Conservation (phyloP, 2,797 vertebrate species). For the Tiaroga cobitis region DNA sequence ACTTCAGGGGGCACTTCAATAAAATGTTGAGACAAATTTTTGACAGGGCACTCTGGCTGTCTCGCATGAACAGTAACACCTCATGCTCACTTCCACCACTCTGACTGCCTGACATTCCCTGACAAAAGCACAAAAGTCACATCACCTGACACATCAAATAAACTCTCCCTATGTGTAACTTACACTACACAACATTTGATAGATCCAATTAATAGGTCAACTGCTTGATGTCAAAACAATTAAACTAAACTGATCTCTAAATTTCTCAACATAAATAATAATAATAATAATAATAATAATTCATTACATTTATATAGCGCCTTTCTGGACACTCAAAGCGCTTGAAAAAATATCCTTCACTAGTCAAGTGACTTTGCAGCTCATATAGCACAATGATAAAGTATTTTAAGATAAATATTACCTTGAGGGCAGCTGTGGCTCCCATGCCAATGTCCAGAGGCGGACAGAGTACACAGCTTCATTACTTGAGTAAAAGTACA, state of each 20-base stretch:
- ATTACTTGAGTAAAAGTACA: no score
- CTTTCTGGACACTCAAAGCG: no score
- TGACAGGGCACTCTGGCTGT: constrained; percentile 42
- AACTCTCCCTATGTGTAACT: constrained; percentile 12
- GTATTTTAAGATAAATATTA: constrained; percentile 28
- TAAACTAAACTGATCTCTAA: constrained; percentile 31
- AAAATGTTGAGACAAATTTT: constrained; percentile 47
- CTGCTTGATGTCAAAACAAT: constrained; percentile 37
- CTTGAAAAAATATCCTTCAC: no score
- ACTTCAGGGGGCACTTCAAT: constrained; percentile 49
- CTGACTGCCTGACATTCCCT: constrained; percentile 38
- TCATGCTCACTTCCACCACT: constrained; percentile 33
- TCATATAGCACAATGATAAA: constrained; percentile 23
- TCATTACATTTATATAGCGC: no score
- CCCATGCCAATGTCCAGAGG: constrained; percentile 54
- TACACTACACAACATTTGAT: constrained; percentile 21
- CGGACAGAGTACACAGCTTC: no score
- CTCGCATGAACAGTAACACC: constrained; percentile 44
- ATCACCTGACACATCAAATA: constrained; percentile 24
- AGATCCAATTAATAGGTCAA: constrained; percentile 10
- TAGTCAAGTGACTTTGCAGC: constrained; percentile 11
- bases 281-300: no score
- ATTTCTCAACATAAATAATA: constrained; percentile 21
- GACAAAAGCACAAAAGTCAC: constrained; percentile 31
- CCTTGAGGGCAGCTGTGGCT: constrained; percentile 52